Conservation (phyloP, 2,888 invertebrate species). For the Creontiades dilutus region DNA sequence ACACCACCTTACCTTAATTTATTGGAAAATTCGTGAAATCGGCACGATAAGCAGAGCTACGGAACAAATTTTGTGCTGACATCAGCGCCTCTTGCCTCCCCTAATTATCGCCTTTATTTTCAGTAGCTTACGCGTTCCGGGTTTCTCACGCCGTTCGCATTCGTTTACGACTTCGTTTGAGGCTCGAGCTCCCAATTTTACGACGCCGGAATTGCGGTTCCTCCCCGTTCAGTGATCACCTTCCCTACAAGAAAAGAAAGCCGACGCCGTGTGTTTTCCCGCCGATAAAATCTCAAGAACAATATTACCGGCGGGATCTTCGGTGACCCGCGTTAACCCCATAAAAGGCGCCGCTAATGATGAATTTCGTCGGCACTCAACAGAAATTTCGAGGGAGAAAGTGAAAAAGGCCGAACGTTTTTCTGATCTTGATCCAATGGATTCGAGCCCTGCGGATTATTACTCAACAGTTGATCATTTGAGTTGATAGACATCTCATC, state of each 20-base stretch:
- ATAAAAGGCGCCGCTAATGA: conserved; percentile 14
- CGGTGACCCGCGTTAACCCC: conserved; percentile 34
- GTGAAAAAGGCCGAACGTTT: neutral
- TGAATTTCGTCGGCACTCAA: conserved; percentile 22
- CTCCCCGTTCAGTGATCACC: neutral
- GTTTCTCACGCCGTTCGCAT: neutral
- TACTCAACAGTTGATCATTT: too few species aligned
- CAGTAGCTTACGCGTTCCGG: too few species aligned
- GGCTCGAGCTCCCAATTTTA: conserved; percentile 12
- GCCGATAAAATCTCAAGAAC: conserved; percentile 30
- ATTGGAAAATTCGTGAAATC: too few species aligned
- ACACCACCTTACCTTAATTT: too few species aligned
- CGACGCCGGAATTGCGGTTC: neutral
- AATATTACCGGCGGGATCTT: conserved; percentile 12
- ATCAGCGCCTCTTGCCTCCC: too few species aligned
- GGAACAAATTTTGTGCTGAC: too few species aligned
- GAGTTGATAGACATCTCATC: too few species aligned
- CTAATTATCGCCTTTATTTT: too few species aligned
- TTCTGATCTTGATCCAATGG: neutral
- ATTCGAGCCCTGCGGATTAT: neutral
- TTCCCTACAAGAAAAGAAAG: conserved; percentile 20
- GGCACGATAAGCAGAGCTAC: too few species aligned
- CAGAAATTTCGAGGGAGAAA: conserved; percentile 15
- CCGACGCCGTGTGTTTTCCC: neutral
- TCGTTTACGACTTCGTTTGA: conserved; percentile 10